Evolutionary conservation across 2,888 invertebrate species (phyloP), one percentile per base, ranked within the genome.

Genomic region (Fragum sueziense): DNA sequence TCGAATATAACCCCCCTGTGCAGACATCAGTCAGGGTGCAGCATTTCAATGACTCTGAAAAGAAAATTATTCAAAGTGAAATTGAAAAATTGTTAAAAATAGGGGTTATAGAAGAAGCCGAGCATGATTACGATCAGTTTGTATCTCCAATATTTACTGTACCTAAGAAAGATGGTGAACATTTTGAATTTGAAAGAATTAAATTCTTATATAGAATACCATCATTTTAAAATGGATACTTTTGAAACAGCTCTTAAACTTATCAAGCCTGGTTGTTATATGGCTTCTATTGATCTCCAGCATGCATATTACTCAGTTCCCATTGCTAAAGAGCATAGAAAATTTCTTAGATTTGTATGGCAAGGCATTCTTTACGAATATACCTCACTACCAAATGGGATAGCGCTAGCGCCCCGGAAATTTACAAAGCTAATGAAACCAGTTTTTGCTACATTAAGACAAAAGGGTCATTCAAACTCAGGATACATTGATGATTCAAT

Each of bases 211-310:
- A 62, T 81, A n/a, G 65, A 34, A 31, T 86, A 87, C 62, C 67
- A 76, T 27, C 85, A 85, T 79, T 87, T 87, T 67, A 83, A 87
- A 73, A 87, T 87, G 85, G 82, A 81, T 4, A 75, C 74, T 7
- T 70, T 87, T 22, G 34, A 83, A 9, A 74, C 79, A 22, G 81
- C 77, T 14, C 7, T 79, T 1, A 73, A 75, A 68, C 51, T 81
- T 7, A 34, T 84, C 0, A 84, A 67, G 57, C 73, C 71, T 29
- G 69, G 61, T 22, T 82, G 82, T 75, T 84, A 47, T 70, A 79
- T 86, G 74, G 84, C 85, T 27, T 77, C 79, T 51, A 54, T 80
- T 25, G 85, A 86, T 70, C 29, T 81, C 3, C 41, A 68, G 20
- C 65, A 86, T 79, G 83, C 80, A 11, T 85, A 83, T 77, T 86